Percentiles rank a stretch among this genome's conserved stretches.
Conservation (phyloP, 1,140 invertebrate genomes). For the Adelges cooleyi region DNA sequence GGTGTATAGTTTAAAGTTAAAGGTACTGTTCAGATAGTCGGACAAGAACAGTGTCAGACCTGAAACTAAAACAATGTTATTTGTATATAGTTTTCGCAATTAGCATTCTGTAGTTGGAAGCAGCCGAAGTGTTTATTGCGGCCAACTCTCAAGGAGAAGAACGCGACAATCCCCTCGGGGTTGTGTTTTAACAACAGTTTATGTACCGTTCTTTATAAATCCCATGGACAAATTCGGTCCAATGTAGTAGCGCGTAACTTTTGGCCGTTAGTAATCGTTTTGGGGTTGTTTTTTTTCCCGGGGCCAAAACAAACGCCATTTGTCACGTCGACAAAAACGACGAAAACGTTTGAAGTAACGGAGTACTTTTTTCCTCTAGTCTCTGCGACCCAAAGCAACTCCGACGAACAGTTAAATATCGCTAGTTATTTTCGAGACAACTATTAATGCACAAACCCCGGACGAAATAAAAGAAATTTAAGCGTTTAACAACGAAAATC, state of each 20-base stretch:
- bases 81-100: constrained; percentile 20
- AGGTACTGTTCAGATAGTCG: too few relatives aligned
- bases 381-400: not conserved
- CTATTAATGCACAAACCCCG: not conserved
- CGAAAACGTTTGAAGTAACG: constrained; percentile 13
- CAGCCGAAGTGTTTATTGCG: constrained; percentile 15
- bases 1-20: too few relatives aligned
- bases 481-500: not conserved
- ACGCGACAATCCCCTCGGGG: not conserved
- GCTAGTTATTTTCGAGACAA: not conserved
- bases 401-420: not conserved
- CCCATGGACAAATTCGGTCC: constrained; percentile 15
- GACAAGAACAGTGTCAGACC: too few relatives aligned
- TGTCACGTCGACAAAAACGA: constrained; percentile 25
- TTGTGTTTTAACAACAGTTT: constrained; percentile 24
- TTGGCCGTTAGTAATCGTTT: constrained; percentile 26
- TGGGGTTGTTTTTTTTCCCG: not conserved
- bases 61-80: too few relatives aligned
- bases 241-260: constrained; percentile 10
- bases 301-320: constrained; percentile 14
- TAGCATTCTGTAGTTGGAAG: constrained; percentile 13
- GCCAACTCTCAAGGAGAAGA: not conserved
- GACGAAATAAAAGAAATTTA: not conserved
- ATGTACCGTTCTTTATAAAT: constrained; percentile 25
- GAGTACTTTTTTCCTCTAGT: not conserved